Conservation (phyloP, 2,113 vertebrate genomes). For the Malaclemys terrapin region DNA sequence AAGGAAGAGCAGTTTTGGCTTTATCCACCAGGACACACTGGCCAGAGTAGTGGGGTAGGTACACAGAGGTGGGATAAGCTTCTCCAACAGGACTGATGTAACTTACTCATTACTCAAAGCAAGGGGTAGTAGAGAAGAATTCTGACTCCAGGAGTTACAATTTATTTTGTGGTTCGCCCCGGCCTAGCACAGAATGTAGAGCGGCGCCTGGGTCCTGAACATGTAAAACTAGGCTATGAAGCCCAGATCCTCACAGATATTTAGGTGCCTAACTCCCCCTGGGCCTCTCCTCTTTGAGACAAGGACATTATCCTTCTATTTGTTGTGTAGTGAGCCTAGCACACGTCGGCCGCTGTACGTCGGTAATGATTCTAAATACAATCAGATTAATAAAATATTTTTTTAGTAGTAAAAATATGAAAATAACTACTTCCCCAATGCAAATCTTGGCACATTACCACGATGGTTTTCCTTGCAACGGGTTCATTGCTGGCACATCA, state of each 20-base stretch:
- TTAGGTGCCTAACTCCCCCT: not conserved
- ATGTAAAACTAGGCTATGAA: not conserved
- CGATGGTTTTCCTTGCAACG: not conserved
- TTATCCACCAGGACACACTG: not conserved
- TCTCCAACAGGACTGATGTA: not conserved
- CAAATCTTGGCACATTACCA: not conserved
- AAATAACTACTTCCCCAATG: not conserved
- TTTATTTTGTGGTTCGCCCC: not conserved
- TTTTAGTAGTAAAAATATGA: not conserved
- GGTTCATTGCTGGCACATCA: not conserved
- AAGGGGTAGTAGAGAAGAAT: not conserved
- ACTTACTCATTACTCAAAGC: not conserved
- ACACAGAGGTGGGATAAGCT: not conserved
- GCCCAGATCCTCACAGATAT: not conserved
- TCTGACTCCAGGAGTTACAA: not conserved
- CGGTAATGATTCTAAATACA: not conserved
- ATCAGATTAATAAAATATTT: not conserved
- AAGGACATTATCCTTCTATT: fast-evolving
- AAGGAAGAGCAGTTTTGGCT: not conserved
- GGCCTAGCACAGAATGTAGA: not conserved
- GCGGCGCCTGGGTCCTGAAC: not conserved
- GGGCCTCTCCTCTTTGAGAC: not conserved
- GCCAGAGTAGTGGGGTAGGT: not conserved
- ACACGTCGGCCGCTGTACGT: fast-evolving
- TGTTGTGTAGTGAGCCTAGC: fast-evolving